phyloP scores from a whole-genome alignment of 2,113 vertebrate species.

The Prunella himalayana region DNA sequence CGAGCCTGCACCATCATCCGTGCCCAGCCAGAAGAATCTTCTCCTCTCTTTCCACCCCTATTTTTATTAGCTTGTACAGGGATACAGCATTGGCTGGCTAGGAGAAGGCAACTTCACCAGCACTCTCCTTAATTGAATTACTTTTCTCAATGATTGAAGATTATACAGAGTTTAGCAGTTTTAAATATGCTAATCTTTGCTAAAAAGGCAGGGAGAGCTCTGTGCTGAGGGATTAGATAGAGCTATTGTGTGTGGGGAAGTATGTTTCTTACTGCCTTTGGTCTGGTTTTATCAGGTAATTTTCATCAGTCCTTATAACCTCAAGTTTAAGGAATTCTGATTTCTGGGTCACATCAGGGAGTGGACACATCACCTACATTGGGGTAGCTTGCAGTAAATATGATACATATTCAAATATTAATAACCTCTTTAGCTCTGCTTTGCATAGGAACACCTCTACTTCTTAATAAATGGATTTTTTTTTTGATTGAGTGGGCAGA shows the following conservation, averaged over 20 bases:
- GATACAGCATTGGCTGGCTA: neutral
- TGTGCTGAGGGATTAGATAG: conserved; percentile 29
- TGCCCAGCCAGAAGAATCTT: neutral
- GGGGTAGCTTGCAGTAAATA: neutral
- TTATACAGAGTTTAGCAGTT: conserved; percentile 50
- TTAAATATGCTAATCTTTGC: conserved; percentile 48
- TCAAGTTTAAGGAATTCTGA: neutral
- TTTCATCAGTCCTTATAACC: neutral
- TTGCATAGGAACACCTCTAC: neutral
- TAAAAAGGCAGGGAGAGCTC: conserved; percentile 37
- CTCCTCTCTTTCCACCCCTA: neutral
- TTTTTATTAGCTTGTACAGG: neutral
- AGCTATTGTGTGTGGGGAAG: neutral
- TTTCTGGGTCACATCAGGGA: neutral
- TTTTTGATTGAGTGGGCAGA: neutral
- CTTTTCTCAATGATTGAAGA: conserved; percentile 32
- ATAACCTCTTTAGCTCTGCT: neutral
- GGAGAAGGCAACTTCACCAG: neutral
- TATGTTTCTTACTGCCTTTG: neutral
- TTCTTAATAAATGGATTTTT: neutral
- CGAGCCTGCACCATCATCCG: neutral
- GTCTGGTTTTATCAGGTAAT: neutral
- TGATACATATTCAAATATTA: neutral
- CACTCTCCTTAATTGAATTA: conserved; percentile 56
- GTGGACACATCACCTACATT: neutral